Percentiles rank a stretch among this genome's conserved stretches.
Evolutionary conservation across 2,888 invertebrate species (phyloP).

Genomic region (Lasioglossum malachurum): DNA sequence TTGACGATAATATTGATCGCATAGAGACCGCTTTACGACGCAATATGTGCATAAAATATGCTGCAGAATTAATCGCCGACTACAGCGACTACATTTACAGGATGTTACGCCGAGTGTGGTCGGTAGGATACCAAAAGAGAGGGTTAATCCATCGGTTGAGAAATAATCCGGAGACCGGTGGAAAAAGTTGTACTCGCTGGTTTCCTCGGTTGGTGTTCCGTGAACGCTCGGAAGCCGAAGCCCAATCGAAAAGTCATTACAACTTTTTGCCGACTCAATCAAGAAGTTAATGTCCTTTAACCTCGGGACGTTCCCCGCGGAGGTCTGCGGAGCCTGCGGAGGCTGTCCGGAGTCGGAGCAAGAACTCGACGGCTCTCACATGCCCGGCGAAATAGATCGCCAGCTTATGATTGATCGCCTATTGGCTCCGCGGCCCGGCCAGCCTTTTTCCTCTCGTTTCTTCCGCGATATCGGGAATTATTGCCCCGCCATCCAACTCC

Average conservation of each 20-base stretch:
- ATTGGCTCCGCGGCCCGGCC: conserved; percentile 72
- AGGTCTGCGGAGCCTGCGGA: conserved; percentile 70
- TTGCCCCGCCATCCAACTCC: conserved; percentile 44
- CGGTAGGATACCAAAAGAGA: neutral
- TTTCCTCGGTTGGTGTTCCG: neutral
- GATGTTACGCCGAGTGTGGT: neutral
- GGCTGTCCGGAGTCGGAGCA: conserved; percentile 63
- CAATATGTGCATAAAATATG: neutral
- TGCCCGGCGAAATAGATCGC: conserved; percentile 82
- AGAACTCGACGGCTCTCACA: conserved; percentile 83
- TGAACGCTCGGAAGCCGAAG: conserved; percentile 29
- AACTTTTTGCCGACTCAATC: conserved; percentile 83
- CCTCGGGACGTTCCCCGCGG: conserved; percentile 79
- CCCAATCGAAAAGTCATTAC: conserved; percentile 83
- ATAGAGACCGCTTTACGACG: no score
- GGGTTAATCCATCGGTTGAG: neutral
- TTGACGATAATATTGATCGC: no score
- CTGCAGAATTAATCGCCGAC: neutral
- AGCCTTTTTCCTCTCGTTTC: conserved; percentile 59
- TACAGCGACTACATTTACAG: neutral
- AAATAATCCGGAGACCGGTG: conserved; percentile 32
- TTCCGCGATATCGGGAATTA: conserved; percentile 55
- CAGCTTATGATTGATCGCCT: conserved; percentile 83
- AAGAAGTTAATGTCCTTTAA: conserved; percentile 84
- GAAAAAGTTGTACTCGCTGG: conserved; percentile 25